These are phyloP conservation scores for Paedocypris sp. DNA, from an alignment of 2,113 vertebrate species.

Conservation along the genomic window DNA sequence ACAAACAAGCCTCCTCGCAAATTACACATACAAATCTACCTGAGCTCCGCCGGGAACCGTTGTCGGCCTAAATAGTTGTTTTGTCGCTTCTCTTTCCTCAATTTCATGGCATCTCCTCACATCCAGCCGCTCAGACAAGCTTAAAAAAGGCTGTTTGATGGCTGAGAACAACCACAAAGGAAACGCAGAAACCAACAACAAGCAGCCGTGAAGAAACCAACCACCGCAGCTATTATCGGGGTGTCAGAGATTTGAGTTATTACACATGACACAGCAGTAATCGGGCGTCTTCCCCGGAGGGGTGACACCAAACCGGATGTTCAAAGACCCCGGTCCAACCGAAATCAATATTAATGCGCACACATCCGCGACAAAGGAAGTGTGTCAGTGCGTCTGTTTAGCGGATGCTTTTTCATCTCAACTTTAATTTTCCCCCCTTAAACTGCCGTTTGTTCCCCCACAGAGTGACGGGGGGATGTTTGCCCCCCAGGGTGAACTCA, in stretches of 20 bases:
- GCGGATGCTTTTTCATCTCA: slow-evolving; percentile 48
- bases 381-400: slow-evolving; percentile 53
- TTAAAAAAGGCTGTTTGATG: not conserved
- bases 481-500: slow-evolving; percentile 14
- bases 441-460: not conserved
- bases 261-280: slow-evolving; percentile 78
- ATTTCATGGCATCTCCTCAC: not conserved
- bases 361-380: slow-evolving; percentile 68
- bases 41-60: not conserved
- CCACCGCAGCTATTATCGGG: slow-evolving; percentile 59
- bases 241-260: slow-evolving; percentile 69
- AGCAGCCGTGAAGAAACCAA: slow-evolving; percentile 10
- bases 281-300: slow-evolving; percentile 56
- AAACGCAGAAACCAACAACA: too few species aligned
- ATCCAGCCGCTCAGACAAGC: not conserved
- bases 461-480: not conserved
- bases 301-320: slow-evolving; percentile 58
- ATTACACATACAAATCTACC: not conserved
- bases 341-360: slow-evolving; percentile 77
- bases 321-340: slow-evolving; percentile 58
- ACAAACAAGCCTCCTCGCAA: too few species aligned
- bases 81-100: not conserved
- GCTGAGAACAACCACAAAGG: not conserved
- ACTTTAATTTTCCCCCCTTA: not conserved
- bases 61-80: not conserved